phyloP scores from a whole-genome alignment of 2,113 vertebrate genomes.

The Panurus biarmicus region DNA sequence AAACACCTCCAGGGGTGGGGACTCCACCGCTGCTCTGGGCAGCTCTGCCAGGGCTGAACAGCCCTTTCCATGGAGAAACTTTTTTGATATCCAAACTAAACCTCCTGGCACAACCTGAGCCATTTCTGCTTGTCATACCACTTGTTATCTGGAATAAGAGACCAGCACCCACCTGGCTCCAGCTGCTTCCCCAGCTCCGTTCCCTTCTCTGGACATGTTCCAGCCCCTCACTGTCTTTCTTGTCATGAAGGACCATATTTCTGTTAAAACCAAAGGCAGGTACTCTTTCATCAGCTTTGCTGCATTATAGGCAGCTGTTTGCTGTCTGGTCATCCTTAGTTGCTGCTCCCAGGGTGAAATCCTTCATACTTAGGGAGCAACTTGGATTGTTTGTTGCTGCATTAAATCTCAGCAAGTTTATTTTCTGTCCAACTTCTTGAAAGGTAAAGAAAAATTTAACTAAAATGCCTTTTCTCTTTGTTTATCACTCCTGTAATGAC shows the following conservation, averaged over 20 bases:
- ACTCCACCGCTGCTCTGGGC: not conserved
- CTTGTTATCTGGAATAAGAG: not conserved
- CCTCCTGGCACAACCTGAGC: not conserved
- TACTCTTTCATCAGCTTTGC: not conserved
- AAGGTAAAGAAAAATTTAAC: not conserved
- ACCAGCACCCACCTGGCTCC: accelerated
- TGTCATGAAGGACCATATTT: not conserved
- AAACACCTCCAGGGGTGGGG: not conserved
- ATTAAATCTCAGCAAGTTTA: not conserved
- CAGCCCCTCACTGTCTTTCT: not conserved
- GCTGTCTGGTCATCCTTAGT: not conserved
- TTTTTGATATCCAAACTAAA: not conserved
- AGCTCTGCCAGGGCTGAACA: not conserved
- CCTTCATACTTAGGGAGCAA: not conserved
- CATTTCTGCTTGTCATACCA: not conserved
- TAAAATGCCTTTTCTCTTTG: not conserved
- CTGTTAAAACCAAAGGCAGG: not conserved
- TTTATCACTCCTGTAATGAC: not conserved
- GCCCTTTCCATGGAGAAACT: not conserved
- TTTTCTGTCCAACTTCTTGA: not conserved
- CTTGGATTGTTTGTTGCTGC: not conserved
- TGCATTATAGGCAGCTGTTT: not conserved
- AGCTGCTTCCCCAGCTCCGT: not conserved
- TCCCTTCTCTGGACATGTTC: not conserved
- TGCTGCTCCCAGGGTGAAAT: not conserved